Percentiles rank a stretch among this genome's conserved stretches.
Conservation (phyloP, 2,113 vertebrate species). For the Tapirus terrestris region DNA sequence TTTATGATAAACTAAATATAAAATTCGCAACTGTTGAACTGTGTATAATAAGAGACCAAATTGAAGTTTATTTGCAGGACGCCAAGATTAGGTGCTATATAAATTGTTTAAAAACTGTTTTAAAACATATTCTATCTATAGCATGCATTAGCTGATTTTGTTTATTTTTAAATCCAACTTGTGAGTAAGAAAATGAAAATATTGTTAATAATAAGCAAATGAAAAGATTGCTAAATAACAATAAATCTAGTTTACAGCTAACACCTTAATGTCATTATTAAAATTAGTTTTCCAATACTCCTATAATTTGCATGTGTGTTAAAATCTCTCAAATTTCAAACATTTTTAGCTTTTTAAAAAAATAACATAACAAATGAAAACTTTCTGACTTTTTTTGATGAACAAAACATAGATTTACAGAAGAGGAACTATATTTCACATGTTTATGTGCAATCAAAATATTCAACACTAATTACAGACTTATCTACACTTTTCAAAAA, state of each 20-base stretch:
- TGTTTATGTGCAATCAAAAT: neutral
- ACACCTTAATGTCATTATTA: constrained; percentile 26
- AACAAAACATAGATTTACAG: constrained; percentile 4
- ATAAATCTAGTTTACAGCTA: constrained; percentile 44
- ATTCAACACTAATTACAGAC: neutral
- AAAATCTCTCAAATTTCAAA: neutral
- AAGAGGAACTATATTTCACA: neutral
- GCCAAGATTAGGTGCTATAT: neutral
- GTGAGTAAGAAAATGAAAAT: constrained; percentile 68
- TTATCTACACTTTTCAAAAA: constrained; percentile 59
- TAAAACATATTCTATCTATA: neutral
- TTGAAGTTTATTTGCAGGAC: neutral
- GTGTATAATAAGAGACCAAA: neutral
- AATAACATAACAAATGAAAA: neutral
- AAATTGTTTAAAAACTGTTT: neutral
- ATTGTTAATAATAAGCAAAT: neutral
- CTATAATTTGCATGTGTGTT: neutral
- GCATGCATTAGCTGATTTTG: neutral
- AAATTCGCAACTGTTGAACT: neutral
- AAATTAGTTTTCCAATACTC: neutral
- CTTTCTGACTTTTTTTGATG: constrained; percentile 41
- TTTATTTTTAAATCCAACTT: constrained; percentile 34
- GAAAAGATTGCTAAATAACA: constrained; percentile 53
- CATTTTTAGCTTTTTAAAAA: neutral
- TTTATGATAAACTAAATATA: neutral